phyloP scores from a whole-genome alignment of 2,113 vertebrate genomes.

The Oreochromis aureus region DNA sequence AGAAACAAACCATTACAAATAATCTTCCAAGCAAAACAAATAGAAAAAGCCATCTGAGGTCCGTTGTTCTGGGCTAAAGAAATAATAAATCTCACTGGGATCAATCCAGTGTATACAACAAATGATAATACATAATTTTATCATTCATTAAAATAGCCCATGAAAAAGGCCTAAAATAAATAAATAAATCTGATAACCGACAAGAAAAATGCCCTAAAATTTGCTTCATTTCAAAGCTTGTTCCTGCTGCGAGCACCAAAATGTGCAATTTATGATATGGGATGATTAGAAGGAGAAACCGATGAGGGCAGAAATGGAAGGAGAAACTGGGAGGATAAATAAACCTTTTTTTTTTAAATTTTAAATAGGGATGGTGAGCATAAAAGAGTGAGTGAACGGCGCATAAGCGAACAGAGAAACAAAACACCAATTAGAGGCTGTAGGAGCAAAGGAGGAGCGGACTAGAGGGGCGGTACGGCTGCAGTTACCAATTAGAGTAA shows the following conservation, averaged over 20 bases:
- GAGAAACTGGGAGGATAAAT: not conserved
- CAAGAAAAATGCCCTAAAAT: not conserved
- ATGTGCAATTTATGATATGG: constrained; percentile 4
- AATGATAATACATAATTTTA: not conserved
- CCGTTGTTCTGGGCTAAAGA: not conserved
- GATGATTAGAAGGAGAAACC: not conserved
- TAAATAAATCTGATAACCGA: not conserved
- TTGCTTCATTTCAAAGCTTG: not conserved
- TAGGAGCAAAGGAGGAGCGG: not conserved
- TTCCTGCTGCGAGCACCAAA: not conserved
- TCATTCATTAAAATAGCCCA: not conserved
- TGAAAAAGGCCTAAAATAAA: not conserved
- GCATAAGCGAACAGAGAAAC: not conserved
- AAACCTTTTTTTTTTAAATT: fast-evolving
- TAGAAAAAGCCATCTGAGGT: not conserved
- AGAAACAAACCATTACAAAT: not conserved
- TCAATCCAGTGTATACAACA: not conserved
- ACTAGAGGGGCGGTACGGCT: not conserved
- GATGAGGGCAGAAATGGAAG: not conserved
- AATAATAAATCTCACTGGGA: not conserved
- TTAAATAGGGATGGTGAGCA: not conserved
- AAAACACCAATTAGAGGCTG: constrained; percentile 1
- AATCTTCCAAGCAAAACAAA: not conserved
- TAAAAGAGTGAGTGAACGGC: not conserved
- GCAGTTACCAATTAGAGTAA: constrained; percentile 26